A percentile compares a stretch with the other conserved stretches of the same genome.
These are phyloP conservation scores for Butorides virescens DNA, from an alignment of 2,113 vertebrate genomes.

Conservation along the genomic window DNA sequence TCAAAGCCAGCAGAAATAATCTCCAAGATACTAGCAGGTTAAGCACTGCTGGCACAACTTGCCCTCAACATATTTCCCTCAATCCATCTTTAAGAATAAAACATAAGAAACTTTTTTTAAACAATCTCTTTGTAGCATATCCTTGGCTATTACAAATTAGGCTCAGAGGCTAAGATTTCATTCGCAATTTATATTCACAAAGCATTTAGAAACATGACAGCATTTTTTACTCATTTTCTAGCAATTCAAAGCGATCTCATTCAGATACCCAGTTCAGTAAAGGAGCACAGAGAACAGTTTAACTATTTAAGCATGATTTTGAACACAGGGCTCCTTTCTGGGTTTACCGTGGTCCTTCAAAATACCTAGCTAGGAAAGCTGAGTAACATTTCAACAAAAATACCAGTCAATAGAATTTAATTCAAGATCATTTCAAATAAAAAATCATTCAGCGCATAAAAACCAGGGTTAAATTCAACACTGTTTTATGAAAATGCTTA, in stretches of 20 bases:
- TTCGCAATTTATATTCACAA: not conserved
- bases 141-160: not conserved
- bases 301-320: not conserved
- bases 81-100: not conserved
- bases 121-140: not conserved
- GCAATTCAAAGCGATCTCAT: not conserved
- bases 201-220: not conserved
- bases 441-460: not conserved
- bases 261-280: not conserved
- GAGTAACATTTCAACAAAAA: not conserved
- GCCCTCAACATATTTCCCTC: not conserved
- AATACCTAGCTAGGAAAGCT: not conserved
- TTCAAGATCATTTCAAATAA: not conserved
- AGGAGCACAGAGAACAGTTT: not conserved
- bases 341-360: not conserved
- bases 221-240: not conserved
- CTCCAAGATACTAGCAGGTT: conserved; percentile 17
- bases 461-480: not conserved
- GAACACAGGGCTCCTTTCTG: not conserved
- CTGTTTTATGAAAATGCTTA: not conserved
- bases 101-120: not conserved
- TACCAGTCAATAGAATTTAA: not conserved
- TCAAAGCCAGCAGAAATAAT: conserved; percentile 40
- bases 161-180: not conserved
- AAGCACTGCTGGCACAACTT: not conserved